phyloP scores from a whole-genome alignment of 2,113 vertebrate species.

The Mormyrus iriodes region DNA sequence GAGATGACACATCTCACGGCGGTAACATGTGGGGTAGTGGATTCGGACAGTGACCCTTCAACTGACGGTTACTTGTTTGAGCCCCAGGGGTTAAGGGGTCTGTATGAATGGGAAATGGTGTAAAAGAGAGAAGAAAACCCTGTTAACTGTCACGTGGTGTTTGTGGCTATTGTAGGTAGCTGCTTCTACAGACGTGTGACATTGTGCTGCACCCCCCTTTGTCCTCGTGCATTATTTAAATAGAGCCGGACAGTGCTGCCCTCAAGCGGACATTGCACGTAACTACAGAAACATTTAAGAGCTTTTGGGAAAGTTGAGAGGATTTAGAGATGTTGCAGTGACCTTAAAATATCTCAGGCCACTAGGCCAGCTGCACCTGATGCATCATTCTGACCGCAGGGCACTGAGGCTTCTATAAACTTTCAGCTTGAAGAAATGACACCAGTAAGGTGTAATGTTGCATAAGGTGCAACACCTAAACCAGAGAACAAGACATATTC shows the following conservation, averaged over 20 bases:
- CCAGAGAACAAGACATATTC: neutral
- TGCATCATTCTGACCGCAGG: neutral
- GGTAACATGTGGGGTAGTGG: neutral
- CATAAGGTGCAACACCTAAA: neutral
- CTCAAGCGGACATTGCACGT: neutral
- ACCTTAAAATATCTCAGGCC: neutral
- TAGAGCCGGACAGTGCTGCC: neutral
- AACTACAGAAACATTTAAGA: neutral
- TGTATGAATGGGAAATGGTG: neutral
- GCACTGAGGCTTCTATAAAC: neutral
- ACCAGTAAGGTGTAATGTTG: neutral
- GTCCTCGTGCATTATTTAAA: neutral
- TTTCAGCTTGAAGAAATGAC: neutral
- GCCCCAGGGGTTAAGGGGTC: neutral
- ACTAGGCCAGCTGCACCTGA: neutral
- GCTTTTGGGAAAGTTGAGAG: neutral
- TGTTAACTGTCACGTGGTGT: neutral
- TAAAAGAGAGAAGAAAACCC: neutral
- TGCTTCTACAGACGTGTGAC: neutral
- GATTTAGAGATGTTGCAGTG: neutral
- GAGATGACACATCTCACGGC: neutral
- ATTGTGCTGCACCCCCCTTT: neutral
- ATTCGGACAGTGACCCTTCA: neutral
- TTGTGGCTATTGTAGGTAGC: neutral
- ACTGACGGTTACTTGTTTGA: neutral